phyloP scores from a whole-genome alignment of 2,797 vertebrate species.

The Amniataba percoides region DNA sequence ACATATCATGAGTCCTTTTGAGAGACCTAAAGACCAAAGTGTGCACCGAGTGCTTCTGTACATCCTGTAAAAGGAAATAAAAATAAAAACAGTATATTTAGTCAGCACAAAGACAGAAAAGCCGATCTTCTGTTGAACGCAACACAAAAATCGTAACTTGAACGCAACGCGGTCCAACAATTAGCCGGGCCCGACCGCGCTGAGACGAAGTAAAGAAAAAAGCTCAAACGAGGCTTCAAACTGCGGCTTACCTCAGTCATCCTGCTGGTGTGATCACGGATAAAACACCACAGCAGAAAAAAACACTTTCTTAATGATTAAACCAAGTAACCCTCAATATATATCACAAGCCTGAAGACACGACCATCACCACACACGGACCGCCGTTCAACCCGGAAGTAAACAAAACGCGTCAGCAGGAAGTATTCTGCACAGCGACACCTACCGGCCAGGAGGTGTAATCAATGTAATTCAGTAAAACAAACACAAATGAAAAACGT shows the following conservation, averaged over 20 bases:
- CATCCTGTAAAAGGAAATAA: constrained; percentile 86
- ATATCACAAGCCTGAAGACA: constrained; percentile 30
- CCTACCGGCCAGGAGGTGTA: not conserved
- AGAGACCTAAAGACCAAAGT: constrained; percentile 97
- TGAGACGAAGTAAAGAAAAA: constrained; percentile 14
- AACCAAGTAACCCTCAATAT: not conserved
- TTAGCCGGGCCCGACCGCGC: constrained; percentile 47
- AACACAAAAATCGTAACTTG: too few species aligned
- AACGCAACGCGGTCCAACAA: constrained; percentile 22
- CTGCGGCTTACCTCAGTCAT: constrained; percentile 78
- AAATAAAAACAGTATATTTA: fast-evolving
- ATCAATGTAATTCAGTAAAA: not conserved
- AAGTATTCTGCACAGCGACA: constrained; percentile 4
- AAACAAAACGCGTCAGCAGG: not conserved
- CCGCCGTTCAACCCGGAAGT: constrained; percentile 59
- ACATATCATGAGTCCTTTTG: constrained; percentile 98
- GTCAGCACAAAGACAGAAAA: fast-evolving
- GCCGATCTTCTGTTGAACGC: too few species aligned
- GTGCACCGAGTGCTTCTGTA: constrained; percentile 99
- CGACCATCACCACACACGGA: not conserved
- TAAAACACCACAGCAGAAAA: fast-evolving
- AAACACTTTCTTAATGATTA: not conserved
- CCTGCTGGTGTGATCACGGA: not conserved
- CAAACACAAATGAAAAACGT: not conserved
- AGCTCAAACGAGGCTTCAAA: fast-evolving